Conservation (phyloP, 2,888 invertebrate genomes). For the Folsomia manolachei region DNA sequence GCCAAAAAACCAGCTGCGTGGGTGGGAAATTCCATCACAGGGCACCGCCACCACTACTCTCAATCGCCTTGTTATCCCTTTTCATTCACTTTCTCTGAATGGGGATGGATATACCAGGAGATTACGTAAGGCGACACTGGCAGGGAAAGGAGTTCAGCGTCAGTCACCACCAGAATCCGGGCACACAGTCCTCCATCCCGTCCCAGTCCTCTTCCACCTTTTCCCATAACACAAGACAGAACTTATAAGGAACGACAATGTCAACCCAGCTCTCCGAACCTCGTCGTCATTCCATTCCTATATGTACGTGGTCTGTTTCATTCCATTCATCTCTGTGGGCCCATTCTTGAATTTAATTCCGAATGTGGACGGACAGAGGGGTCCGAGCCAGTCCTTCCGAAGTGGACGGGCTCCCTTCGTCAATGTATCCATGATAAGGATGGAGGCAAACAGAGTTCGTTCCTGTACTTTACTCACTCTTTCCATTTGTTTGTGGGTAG, state of each 20-base stretch:
- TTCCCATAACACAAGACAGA: not conserved
- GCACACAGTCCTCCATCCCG: not conserved
- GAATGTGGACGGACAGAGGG: not conserved
- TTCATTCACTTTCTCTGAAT: slow-evolving; percentile 5
- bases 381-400: not conserved
- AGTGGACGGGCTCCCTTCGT: not conserved
- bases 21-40: slow-evolving; percentile 32
- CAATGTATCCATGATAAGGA: not conserved
- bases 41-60: not conserved
- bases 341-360: not conserved
- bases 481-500: no score
- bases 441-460: not conserved
- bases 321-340: not conserved
- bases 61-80: not conserved
- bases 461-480: no score
- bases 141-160: not conserved
- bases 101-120: not conserved
- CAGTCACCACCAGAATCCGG: not conserved
- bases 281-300: no score
- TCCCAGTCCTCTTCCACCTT: not conserved
- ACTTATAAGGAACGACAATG: not conserved
- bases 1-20: slow-evolving; percentile 47
- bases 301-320: no score
- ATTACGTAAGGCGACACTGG: not conserved
- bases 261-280: not conserved